A percentile compares a stretch with the other conserved stretches of the same genome.
These are phyloP conservation scores for Odontocolon sp. DNA, from an alignment of 2,888 invertebrate genomes.

Conservation along the genomic window DNA sequence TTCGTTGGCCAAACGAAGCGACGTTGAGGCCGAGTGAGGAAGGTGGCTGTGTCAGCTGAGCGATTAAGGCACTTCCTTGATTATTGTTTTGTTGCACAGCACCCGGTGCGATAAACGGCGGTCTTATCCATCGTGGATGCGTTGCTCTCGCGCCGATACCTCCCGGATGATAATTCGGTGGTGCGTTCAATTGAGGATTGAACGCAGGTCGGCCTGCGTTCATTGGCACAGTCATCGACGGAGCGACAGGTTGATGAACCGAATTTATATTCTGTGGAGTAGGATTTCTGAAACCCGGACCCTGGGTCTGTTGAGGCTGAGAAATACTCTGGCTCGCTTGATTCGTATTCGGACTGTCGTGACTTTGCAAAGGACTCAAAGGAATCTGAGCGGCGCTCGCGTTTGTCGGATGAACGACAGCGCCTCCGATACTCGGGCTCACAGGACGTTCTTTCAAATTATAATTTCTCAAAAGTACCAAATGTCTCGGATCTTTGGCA, in stretches of 20 bases:
- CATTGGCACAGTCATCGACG: conserved; percentile 73
- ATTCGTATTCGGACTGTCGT: conserved; percentile 83
- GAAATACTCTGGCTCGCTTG: conserved; percentile 76
- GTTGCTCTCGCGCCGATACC: conserved; percentile 70
- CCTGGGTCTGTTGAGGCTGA: conserved; percentile 77
- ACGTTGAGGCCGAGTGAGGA: conserved; percentile 81
- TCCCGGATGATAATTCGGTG: conserved; percentile 82
- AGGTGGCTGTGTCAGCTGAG: conserved; percentile 84
- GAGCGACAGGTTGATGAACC: conserved; percentile 74
- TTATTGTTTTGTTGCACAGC: conserved; percentile 72
- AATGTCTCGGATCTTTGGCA: conserved; percentile 92
- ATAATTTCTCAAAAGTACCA: conserved; percentile 84
- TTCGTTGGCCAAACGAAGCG: conserved; percentile 81
- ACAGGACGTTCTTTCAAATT: conserved; percentile 86
- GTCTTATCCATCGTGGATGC: conserved; percentile 73
- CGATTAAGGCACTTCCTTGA: conserved; percentile 83
- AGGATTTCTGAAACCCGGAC: conserved; percentile 79
- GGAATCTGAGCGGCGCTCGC: conserved; percentile 79
- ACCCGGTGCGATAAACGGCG: conserved; percentile 74
- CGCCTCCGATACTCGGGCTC: conserved; percentile 84
- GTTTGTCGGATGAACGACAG: conserved; percentile 74
- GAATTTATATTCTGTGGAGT: conserved; percentile 74
- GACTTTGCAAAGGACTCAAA: conserved; percentile 83
- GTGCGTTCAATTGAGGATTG: conserved; percentile 79
- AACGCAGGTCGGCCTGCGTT: conserved; percentile 76